These are phyloP conservation scores for Sigmodon hispidus DNA, from an alignment of 2,113 vertebrate genomes.

Conservation along the genomic window DNA sequence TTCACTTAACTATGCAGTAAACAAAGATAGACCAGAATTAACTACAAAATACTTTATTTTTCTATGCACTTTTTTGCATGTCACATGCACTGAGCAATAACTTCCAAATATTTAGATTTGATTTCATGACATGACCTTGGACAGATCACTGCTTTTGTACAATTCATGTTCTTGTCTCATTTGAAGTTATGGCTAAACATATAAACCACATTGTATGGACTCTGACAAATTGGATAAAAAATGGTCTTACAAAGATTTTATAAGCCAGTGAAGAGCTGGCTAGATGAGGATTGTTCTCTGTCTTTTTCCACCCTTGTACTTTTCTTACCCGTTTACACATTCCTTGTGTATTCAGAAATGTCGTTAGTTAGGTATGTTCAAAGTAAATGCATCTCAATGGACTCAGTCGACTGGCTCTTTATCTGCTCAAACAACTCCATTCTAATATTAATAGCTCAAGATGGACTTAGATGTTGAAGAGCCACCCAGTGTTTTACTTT, in stretches of 20 bases:
- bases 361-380: conserved; percentile 33
- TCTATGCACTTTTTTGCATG: too few species aligned
- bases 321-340: background rate
- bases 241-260: background rate
- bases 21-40: background rate
- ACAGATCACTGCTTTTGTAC: background rate
- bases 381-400: conserved; percentile 54
- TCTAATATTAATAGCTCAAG: conserved; percentile 14
- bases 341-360: conserved; percentile 39
- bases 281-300: background rate
- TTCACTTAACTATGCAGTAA: background rate
- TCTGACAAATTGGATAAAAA: background rate
- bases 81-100: background rate
- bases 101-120: background rate
- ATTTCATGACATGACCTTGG: background rate
- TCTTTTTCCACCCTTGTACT: background rate
- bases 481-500: background rate
- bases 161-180: background rate
- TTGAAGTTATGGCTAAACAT: background rate
- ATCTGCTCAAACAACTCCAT: background rate
- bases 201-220: background rate
- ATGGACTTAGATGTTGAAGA: conserved; percentile 6
- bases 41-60: background rate
- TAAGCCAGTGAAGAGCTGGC: background rate
- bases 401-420: background rate